Base-by-base conservation (phyloP, 2,113 vertebrate genomes). In the Mormyrus lacerda region DNA sequence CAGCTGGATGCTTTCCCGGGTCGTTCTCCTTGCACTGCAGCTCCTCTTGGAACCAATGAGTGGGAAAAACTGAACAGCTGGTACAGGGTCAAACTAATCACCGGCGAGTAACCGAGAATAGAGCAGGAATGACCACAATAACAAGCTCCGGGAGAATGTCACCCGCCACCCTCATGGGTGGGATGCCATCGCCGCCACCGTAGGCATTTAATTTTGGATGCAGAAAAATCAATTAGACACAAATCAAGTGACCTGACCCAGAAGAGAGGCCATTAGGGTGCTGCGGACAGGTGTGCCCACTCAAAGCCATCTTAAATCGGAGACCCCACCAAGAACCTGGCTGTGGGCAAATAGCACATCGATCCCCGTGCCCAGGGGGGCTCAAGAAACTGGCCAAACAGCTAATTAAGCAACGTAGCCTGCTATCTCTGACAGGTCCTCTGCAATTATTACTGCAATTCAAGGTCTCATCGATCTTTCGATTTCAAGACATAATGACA, bases 211-310 rank as follows among this genome's bases (percentile, higher is more conserved):
- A 90, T 53, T 42, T 44, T 19, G 90, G 47, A 58, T 87, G 85
- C 90, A 85, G 0, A 45, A 47, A 53, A 73, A 91, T 85, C 51
- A 86, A 55, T 13, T 21, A 1, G 5, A 51, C 85, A 69, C 84
- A 89, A 93, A 87, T 4, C 1, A 89, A 90, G 7, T 42, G 24
- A 65, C 6, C 85, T 73, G 90, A 27, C 85, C 42, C 76, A 90
- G 91, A 93, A 24, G 11, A 9, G 92, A 89, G 15, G 85, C n/a
- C 2, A 92, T 83, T 90, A 87, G n/a, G 91, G 89, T 69, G 89
- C 86, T 4, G 45, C n/a, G n/a, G 51, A 19, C 24, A 83, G 47
- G 61, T 76, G 39, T 53, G 65, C 7, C 85, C 19, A 21, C 82
- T 84, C 82, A 24, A 84, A 39, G 15, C 35, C 73, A 0, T 7